Evolutionary conservation across 1,140 invertebrate species (phyloP).

Genomic region (Pseudomyrmex sp.): DNA sequence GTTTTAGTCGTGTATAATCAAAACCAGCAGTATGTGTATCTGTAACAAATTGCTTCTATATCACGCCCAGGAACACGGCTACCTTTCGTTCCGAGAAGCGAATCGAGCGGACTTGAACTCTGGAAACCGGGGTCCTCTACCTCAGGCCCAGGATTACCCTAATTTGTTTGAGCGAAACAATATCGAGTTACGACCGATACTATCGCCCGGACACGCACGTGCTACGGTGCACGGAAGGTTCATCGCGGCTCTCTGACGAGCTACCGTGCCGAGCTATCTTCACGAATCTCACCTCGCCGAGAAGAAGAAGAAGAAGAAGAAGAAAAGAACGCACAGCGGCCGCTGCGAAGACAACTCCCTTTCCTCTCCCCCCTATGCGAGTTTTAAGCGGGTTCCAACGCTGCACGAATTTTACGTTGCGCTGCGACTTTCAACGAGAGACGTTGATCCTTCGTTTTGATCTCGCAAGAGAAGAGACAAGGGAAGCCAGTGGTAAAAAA

Average conservation of each 20-base stretch:
- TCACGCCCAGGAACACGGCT: conserved; percentile 57
- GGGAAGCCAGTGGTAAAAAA: conserved; percentile 28
- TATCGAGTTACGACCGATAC: conserved; percentile 84
- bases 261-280: conserved; percentile 82
- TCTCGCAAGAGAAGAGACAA: conserved; percentile 32
- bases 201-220: conserved; percentile 82
- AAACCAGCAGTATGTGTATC: background rate
- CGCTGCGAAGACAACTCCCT: conserved; percentile 56
- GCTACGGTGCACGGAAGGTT: conserved; percentile 80
- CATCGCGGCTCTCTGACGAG: conserved; percentile 76
- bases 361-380: conserved; percentile 55
- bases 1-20: background rate
- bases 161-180: conserved; percentile 85
- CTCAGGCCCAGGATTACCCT: conserved; percentile 79
- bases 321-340: conserved; percentile 49
- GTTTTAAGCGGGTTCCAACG: conserved; percentile 35
- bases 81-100: conserved; percentile 74
- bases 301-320: conserved; percentile 56
- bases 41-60: conserved; percentile 62
- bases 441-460: conserved; percentile 39
- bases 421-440: conserved; percentile 58
- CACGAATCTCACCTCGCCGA: conserved; percentile 75
- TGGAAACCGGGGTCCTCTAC: conserved; percentile 70
- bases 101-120: conserved; percentile 77
- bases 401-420: conserved; percentile 61